Conservation (phyloP, 1,140 invertebrate genomes). For the Nasonia longicornis region DNA sequence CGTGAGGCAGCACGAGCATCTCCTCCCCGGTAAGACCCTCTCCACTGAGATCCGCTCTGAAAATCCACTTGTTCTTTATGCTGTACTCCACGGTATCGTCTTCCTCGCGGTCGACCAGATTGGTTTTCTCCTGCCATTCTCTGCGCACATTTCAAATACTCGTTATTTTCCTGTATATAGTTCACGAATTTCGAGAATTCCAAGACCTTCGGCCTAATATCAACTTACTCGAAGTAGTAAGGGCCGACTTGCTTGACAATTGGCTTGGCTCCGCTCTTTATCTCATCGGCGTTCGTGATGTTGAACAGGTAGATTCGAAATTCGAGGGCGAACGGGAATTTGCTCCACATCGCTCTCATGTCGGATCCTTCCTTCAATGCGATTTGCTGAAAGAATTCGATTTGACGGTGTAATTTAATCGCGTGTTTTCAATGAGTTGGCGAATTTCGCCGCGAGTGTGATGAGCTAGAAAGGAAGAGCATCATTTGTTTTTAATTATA, state of each 20-base stretch:
- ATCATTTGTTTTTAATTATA: no score
- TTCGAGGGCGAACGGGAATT: constrained; percentile 78
- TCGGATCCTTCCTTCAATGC: constrained; percentile 50
- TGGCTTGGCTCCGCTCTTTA: constrained; percentile 79
- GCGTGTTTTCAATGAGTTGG: no score
- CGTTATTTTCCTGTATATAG: not conserved
- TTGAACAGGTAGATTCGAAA: constrained; percentile 90
- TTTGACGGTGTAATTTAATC: no score
- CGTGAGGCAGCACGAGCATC: constrained; percentile 74
- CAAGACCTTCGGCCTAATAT: no score
- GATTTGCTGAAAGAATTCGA: constrained; percentile 50
- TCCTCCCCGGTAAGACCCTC: constrained; percentile 79
- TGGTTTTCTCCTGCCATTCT: constrained; percentile 83
- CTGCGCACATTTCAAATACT: constrained; percentile 63
- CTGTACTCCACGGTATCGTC: constrained; percentile 80
- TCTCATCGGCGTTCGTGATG: constrained; percentile 83
- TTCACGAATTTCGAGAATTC: not conserved
- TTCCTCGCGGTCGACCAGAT: constrained; percentile 76
- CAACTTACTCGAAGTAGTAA: constrained; percentile 80
- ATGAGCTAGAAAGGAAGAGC: no score
- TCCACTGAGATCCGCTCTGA: constrained; percentile 71
- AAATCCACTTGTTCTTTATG: constrained; percentile 75
- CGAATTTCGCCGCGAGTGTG: no score
- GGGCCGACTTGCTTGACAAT: constrained; percentile 81
- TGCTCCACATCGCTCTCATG: constrained; percentile 75